Conservation (phyloP, 2,113 vertebrate genomes). For the Cheirogaleus medius region DNA sequence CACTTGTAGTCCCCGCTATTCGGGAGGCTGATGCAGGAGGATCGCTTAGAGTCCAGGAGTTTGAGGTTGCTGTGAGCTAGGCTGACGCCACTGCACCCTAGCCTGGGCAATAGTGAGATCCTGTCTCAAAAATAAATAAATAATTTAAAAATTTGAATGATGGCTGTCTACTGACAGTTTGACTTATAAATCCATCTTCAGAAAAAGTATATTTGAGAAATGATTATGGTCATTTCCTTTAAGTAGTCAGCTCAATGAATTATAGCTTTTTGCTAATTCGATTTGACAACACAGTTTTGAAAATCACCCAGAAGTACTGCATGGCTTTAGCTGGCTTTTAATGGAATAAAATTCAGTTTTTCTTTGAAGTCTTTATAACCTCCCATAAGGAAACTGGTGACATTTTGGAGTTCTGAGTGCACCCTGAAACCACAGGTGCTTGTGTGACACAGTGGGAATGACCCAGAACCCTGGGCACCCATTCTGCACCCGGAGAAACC, state of each 20-base stretch:
- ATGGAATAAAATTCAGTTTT: conserved; percentile 2
- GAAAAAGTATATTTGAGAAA: not conserved
- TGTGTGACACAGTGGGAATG: not conserved
- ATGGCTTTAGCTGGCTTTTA: not conserved
- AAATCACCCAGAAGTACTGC: not conserved
- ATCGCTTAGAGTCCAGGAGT: too few species aligned
- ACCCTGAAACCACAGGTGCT: not conserved
- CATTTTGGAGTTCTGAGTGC: not conserved
- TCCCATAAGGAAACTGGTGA: not conserved
- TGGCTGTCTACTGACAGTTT: not conserved
- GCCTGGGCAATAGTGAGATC: too few species aligned
- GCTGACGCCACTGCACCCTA: too few species aligned
- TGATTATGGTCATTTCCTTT: not conserved
- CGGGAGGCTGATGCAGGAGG: too few species aligned
- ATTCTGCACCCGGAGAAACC: not conserved
- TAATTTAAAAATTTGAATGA: not conserved
- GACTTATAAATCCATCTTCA: not conserved
- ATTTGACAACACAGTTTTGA: conserved; percentile 16
- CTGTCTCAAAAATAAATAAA: too few species aligned
- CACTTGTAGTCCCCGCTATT: too few species aligned
- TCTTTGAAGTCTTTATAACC: not conserved
- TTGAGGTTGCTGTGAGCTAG: too few species aligned
- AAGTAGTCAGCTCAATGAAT: not conserved
- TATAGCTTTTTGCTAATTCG: conserved; percentile 27
- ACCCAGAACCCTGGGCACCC: not conserved